A percentile compares a stretch with the other conserved stretches of the same genome.
phyloP scores from a whole-genome alignment of 2,797 vertebrate genomes.

The Megalops cyprinoides region DNA sequence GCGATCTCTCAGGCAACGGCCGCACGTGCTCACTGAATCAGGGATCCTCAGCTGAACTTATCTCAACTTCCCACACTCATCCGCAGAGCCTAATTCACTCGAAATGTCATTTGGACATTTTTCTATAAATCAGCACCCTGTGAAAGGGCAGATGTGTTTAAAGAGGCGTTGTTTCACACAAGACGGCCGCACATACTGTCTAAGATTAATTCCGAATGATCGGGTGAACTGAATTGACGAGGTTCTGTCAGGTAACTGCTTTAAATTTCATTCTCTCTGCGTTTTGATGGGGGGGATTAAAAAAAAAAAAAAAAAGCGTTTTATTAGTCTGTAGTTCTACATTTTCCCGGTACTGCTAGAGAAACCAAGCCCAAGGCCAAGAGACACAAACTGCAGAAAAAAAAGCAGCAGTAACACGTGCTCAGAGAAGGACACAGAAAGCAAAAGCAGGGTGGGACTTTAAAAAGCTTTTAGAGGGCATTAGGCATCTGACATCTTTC shows the following conservation, averaged over 20 bases:
- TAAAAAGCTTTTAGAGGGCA: constrained; percentile 36
- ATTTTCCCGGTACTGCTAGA: background rate
- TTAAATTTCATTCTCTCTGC: background rate
- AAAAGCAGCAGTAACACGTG: background rate
- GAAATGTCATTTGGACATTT: too few species aligned
- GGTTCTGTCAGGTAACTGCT: background rate
- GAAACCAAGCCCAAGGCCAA: background rate
- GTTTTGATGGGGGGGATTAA: too few species aligned
- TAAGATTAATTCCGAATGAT: background rate
- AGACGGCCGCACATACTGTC: background rate
- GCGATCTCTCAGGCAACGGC: too few species aligned
- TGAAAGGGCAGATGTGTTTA: background rate
- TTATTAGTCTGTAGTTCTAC: too few species aligned
- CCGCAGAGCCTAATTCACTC: too few species aligned
- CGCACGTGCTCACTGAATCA: too few species aligned
- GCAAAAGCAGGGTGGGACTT: constrained; percentile 11
- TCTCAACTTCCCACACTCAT: too few species aligned
- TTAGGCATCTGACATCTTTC: constrained; percentile 31
- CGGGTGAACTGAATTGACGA: background rate
- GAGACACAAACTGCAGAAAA: background rate
- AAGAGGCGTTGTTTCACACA: background rate
- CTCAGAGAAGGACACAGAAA: background rate
- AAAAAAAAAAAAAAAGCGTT: background rate
- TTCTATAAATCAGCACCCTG: too few species aligned
- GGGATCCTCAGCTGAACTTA: too few species aligned